Percentiles rank a stretch among this genome's conserved stretches.
These are phyloP conservation scores for Ptychadena robeensis DNA, from an alignment of 2,797 vertebrate genomes.

Conservation along the genomic window DNA sequence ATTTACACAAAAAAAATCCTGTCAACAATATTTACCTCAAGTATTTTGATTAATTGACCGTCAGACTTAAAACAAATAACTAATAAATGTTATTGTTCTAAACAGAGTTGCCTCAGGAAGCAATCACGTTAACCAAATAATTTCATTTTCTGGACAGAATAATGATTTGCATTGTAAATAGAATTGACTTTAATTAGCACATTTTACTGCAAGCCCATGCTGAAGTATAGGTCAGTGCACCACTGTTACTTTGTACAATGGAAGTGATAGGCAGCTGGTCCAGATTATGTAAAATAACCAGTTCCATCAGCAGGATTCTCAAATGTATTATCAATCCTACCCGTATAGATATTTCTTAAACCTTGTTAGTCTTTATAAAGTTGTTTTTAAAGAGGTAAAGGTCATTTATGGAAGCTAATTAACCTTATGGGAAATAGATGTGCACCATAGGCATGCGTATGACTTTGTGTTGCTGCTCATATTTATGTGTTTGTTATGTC, in stretches of 20 bases:
- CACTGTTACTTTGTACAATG: slow-evolving; percentile 36
- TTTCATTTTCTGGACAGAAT: slow-evolving; percentile 73
- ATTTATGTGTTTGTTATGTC: neutral
- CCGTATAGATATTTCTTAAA: slow-evolving; percentile 82
- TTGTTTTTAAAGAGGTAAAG: slow-evolving; percentile 81
- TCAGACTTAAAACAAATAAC: slow-evolving; percentile 67
- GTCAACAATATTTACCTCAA: slow-evolving; percentile 66
- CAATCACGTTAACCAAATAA: slow-evolving; percentile 64
- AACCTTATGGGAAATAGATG: slow-evolving; percentile 85
- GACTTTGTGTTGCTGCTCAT: slow-evolving; percentile 66
- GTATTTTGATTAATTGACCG: slow-evolving; percentile 68
- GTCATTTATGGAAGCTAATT: slow-evolving; percentile 85
- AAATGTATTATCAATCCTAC: slow-evolving; percentile 80
- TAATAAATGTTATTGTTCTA: slow-evolving; percentile 74
- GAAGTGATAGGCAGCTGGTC: slow-evolving; percentile 59
- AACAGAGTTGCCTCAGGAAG: slow-evolving; percentile 76
- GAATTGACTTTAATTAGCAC: slow-evolving; percentile 62
- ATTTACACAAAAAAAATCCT: slow-evolving; percentile 13
- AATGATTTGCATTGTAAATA: slow-evolving; percentile 74
- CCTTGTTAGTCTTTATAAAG: slow-evolving; percentile 84
- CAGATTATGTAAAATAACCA: slow-evolving; percentile 41
- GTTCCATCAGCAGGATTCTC: slow-evolving; percentile 56
- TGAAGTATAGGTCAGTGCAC: slow-evolving; percentile 38
- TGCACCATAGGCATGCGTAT: slow-evolving; percentile 76
- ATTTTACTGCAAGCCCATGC: slow-evolving; percentile 64